phyloP scores from a whole-genome alignment of 2,888 invertebrate species.

The Pharmacophagus antenor region DNA sequence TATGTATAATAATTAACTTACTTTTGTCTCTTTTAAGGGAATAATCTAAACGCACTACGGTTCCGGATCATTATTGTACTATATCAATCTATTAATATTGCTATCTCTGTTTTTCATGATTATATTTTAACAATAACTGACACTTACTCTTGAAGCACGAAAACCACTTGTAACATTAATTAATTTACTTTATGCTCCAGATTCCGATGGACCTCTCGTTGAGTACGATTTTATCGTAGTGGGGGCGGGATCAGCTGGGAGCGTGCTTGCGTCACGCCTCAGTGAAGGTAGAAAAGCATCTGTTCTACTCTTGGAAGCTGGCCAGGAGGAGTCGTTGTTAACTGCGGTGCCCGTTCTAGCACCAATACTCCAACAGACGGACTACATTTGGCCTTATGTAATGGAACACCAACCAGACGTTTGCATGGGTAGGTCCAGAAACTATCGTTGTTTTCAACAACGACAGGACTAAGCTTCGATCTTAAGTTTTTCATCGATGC shows the following conservation, averaged over 20 bases:
- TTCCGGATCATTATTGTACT: no score
- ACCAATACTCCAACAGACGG: conserved; percentile 62
- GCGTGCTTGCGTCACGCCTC: conserved; percentile 74
- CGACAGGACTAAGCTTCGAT: no score
- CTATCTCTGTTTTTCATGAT: no score
- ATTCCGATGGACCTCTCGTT: conserved; percentile 59
- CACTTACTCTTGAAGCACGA: no score
- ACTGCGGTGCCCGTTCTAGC: conserved; percentile 71
- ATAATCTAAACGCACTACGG: not conserved
- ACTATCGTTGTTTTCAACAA: no score
- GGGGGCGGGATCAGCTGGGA: conserved; percentile 79
- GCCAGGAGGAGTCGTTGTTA: conserved; percentile 64
- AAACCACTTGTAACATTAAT: no score
- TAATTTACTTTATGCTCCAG: conserved; percentile 43
- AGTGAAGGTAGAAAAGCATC: conserved; percentile 68
- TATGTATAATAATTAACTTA: not conserved
- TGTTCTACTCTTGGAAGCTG: conserved; percentile 75
- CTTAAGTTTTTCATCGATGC: no score
- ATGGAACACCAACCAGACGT: conserved; percentile 79
- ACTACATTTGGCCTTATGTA: conserved; percentile 75
- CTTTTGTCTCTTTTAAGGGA: not conserved
- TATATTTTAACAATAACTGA: no score
- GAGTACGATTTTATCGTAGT: conserved; percentile 75
- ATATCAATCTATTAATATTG: no score
- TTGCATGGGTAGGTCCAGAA: conserved; percentile 65